Conservation (phyloP, 2,113 vertebrate genomes). For the Clinocottus analis region DNA sequence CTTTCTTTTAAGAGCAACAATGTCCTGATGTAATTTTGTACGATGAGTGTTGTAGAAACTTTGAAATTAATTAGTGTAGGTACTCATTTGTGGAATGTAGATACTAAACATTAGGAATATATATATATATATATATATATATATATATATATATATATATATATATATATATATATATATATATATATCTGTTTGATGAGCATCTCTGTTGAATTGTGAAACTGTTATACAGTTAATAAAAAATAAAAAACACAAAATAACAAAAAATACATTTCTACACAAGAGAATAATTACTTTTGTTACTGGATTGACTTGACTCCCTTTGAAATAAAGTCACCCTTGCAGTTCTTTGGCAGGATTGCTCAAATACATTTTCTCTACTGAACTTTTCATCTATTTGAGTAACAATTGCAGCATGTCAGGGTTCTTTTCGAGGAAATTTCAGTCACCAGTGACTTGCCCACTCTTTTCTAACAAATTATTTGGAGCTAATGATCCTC, state of each 20-base stretch:
- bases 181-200: too few species aligned
- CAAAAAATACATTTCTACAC: background rate
- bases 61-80: background rate
- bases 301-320: background rate
- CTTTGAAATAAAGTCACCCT: background rate
- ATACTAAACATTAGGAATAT: background rate
- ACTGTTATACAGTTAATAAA: background rate
- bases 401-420: background rate
- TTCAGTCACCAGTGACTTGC: background rate
- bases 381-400: conserved; percentile 19
- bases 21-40: background rate
- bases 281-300: background rate
- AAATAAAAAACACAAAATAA: background rate
- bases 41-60: background rate
- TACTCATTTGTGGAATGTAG: background rate
- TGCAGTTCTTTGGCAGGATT: background rate
- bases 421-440: background rate
- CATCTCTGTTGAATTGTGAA: background rate
- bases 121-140: too few species aligned
- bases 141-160: too few species aligned
- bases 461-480: conserved; percentile 5
- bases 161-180: too few species aligned
- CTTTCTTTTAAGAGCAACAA: background rate
- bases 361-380: conserved; percentile 4
- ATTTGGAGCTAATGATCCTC: conserved; percentile 14